A percentile compares a stretch with the other conserved stretches of the same genome.
These are phyloP conservation scores for Octodon degus DNA, from an alignment of 2,113 vertebrate genomes.

Conservation along the genomic window DNA sequence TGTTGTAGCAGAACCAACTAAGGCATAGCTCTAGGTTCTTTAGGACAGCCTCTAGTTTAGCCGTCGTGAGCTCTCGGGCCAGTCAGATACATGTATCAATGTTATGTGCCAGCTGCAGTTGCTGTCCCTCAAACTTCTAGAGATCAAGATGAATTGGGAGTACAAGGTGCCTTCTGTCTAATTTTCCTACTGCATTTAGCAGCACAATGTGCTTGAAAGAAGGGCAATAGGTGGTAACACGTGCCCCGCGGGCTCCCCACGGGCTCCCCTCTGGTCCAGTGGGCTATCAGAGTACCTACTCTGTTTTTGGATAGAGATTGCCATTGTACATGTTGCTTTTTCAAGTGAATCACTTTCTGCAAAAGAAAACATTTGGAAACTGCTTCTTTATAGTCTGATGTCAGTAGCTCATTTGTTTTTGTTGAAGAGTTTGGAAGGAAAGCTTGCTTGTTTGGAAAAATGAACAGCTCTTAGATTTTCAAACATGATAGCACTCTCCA, in stretches of 20 bases:
- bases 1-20: not conserved
- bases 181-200: not conserved
- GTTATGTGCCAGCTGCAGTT: not conserved
- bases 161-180: not conserved
- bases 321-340: not conserved
- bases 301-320: not conserved
- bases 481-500: conserved; percentile 55
- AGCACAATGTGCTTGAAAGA: not conserved
- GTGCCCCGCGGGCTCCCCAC: not conserved
- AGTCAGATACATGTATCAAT: not conserved
- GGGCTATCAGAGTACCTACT: not conserved
- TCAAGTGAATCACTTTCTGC: conserved; percentile 18
- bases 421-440: conserved; percentile 28
- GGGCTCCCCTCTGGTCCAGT: fast-evolving
- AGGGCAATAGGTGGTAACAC: not conserved
- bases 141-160: too few relatives aligned
- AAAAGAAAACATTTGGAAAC: not conserved
- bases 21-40: not conserved
- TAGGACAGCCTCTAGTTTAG: not conserved
- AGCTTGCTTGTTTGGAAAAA: conserved; percentile 63
- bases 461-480: conserved; percentile 71
- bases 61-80: not conserved
- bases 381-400: not conserved
- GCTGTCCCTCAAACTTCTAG: not conserved
- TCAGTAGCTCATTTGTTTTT: conserved; percentile 9